phyloP scores from a whole-genome alignment of 2,888 invertebrate species.

The Eledona agricola region DNA sequence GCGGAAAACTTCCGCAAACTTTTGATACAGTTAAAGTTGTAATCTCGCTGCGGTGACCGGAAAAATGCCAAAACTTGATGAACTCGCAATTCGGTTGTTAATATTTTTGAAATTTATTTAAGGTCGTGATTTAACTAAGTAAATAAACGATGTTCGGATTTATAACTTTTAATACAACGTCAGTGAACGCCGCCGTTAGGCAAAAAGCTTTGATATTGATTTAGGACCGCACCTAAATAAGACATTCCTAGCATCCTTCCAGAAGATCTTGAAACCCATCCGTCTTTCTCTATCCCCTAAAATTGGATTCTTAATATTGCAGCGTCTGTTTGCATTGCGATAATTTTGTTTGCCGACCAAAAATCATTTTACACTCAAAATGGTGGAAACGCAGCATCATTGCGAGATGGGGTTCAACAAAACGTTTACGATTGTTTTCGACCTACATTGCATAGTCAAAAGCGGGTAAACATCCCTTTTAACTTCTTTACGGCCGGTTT shows the following conservation, averaged over 20 bases:
- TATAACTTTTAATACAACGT: neutral
- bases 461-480: no score
- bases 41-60: slow-evolving; percentile 11
- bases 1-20: slow-evolving; percentile 6
- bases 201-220: slow-evolving; percentile 8
- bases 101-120: slow-evolving; percentile 10
- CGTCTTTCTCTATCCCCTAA: slow-evolving; percentile 5
- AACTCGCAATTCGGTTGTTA: slow-evolving; percentile 16
- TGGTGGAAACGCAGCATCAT: no score
- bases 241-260: slow-evolving; percentile 5
- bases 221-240: slow-evolving; percentile 15
- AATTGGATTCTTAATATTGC: slow-evolving; percentile 19
- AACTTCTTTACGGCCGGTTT: no score
- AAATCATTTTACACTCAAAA: no score
- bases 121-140: neutral
- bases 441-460: no score
- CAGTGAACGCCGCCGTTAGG: slow-evolving; percentile 3
- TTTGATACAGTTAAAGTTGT: slow-evolving; percentile 18
- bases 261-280: slow-evolving; percentile 9
- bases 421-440: no score
- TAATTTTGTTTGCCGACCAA: slow-evolving; percentile 8
- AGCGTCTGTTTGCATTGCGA: slow-evolving; percentile 2
- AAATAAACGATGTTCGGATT: neutral
- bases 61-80: slow-evolving; percentile 13
- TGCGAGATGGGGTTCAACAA: no score